phyloP scores from a whole-genome alignment of 2,888 invertebrate genomes.

The Lysandra bellargus region DNA sequence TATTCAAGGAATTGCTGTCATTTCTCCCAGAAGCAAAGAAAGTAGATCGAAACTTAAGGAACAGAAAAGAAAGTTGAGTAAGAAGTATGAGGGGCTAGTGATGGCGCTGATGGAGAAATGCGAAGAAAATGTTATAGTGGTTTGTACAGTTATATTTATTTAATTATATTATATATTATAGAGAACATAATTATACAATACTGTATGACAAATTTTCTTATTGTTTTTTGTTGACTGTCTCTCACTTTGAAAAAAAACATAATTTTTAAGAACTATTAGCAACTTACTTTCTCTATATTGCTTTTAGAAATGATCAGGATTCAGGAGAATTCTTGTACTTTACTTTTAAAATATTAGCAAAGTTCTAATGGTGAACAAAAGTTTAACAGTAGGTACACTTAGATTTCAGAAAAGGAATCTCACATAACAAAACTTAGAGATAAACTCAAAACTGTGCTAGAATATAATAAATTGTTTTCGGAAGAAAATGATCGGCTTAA shows the following conservation, averaged over 20 bases:
- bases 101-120: conserved; percentile 74
- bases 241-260: no score
- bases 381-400: conserved; percentile 25
- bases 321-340: no score
- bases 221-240: no score
- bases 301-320: no score
- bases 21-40: conserved; percentile 58
- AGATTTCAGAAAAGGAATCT: conserved; percentile 82
- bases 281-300: no score
- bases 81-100: conserved; percentile 76
- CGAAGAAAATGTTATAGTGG: conserved; percentile 65
- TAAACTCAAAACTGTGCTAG: conserved; percentile 80
- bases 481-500: conserved; percentile 82
- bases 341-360: neutral
- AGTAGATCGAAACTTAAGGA: conserved; percentile 61
- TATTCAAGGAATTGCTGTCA: conserved; percentile 54
- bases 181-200: no score
- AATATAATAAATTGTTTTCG: conserved; percentile 82
- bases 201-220: no score
- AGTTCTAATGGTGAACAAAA: no score
- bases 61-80: conserved; percentile 74
- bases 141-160: conserved; percentile 42
- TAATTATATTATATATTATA: neutral
- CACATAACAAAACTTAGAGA: conserved; percentile 82
- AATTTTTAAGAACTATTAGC: no score